These are phyloP conservation scores for Globodera rostochiensis DNA, from an alignment of 1,140 invertebrate species.

Conservation along the genomic window DNA sequence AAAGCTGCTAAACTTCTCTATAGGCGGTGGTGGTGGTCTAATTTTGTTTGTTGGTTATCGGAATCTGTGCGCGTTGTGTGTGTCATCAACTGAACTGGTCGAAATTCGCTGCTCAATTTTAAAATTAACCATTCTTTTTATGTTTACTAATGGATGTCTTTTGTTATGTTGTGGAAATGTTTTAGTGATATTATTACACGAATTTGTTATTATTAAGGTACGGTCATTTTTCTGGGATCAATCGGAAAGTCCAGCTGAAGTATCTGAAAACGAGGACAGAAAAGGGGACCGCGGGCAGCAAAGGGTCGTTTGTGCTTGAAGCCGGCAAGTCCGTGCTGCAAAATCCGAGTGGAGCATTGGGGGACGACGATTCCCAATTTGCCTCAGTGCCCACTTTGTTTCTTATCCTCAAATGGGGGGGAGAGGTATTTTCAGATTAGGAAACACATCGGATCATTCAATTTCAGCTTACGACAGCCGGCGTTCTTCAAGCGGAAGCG, in stretches of 20 bases:
- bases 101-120: no score
- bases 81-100: no score
- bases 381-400: slow-evolving; percentile 81
- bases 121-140: no score
- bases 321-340: not conserved
- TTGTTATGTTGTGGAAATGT: not conserved
- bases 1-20: no score
- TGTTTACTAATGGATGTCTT: no score
- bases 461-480: slow-evolving; percentile 28
- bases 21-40: no score
- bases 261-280: slow-evolving; percentile 78
- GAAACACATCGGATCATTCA: slow-evolving; percentile 11
- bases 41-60: no score
- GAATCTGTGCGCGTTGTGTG: no score
- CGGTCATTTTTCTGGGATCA: slow-evolving; percentile 99
- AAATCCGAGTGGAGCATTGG: not conserved
- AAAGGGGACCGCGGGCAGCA: slow-evolving; percentile 30
- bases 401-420: slow-evolving; percentile 97
- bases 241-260: slow-evolving; percentile 99
- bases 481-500: slow-evolving; percentile 67
- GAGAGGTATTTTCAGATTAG: slow-evolving; percentile 72
- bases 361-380: slow-evolving; percentile 67
- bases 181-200: not conserved
- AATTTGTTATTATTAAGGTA: slow-evolving; percentile 75
- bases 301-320: not conserved